Evolutionary conservation across 2,797 vertebrate species (phyloP).

Genomic region (Octomys mimax): DNA sequence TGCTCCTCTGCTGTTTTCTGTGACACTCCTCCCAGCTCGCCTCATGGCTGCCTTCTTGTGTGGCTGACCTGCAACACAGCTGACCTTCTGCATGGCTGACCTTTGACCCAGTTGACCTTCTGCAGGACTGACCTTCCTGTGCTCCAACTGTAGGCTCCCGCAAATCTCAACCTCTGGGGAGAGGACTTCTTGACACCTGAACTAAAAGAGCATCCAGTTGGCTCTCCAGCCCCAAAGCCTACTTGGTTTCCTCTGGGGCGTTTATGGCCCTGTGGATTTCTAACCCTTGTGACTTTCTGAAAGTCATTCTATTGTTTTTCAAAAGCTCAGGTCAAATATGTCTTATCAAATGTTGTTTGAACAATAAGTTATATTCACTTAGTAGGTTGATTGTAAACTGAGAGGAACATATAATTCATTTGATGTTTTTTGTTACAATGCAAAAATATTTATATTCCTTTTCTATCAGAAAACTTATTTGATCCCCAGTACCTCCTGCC

Average conservation of each 20-base stretch:
- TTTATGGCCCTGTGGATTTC: neutral
- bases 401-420: neutral
- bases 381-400: neutral
- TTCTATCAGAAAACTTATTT: too few relatives aligned
- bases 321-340: neutral
- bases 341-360: neutral
- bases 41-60: neutral
- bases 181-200: neutral
- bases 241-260: neutral
- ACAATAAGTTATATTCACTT: neutral
- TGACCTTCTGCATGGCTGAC: neutral
- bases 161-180: accelerated
- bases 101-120: neutral
- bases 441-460: neutral
- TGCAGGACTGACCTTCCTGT: accelerated
- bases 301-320: neutral
- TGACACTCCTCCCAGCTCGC: neutral
- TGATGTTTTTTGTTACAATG: neutral
- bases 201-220: neutral
- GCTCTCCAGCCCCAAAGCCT: neutral
- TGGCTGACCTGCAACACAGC: neutral
- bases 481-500: too few relatives aligned
- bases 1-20: neutral
- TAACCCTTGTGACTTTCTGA: neutral
- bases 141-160: neutral